Evolutionary conservation across 2,113 vertebrate species (phyloP), one percentile per base, ranked within the genome.

Genomic region (Sciurus niger): DNA sequence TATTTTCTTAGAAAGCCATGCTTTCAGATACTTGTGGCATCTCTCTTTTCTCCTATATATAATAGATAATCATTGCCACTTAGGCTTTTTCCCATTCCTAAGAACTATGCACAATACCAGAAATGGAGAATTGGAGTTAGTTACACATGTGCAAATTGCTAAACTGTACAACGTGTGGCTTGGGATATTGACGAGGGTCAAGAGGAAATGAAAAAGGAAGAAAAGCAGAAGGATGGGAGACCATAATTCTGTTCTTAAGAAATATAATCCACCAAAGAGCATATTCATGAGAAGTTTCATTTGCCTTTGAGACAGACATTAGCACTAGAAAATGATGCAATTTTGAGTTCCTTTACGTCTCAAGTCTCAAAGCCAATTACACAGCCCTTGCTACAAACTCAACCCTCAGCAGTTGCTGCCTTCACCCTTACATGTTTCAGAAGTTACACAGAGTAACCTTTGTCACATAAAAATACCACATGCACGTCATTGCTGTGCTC

Each of bases 1-100:
- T 43, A 18, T 92, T 84, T 92, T 90, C 76, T 22, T 86, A 87
- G 87, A 80, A 92, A 92, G 87, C 58, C 70, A 51, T 28, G 7
- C 68, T 40, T 20, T 76, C 76, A 17, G 51, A 83, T 74, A 65
- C 58, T 53, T 2, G 16, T 77, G 73, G 34, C 77, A 20, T 80
- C 68, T 89, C 82, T 72, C 60, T 65, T 73, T 85, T 85, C 14
- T n/a, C 85, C 74, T 37, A 0, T 67, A 4, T 65, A 0, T 18
- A 10, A 34, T 79, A 92, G 80, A 73, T n/a, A 37, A 58, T 55
- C 76, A 16, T 74, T 40, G 20, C 12, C 22, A 16, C 46, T 85
- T 28, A 43, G 89, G 40, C 65, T 11, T 37, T 28, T 34, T 24
- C 58, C 90, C 51, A 1, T 46, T n/a, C 84, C 60, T 80, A 2